Percentiles rank a stretch among this genome's conserved stretches.
These are phyloP conservation scores for Drepanosiphum platanoidis DNA, from an alignment of 2,888 invertebrate species.

Conservation along the genomic window DNA sequence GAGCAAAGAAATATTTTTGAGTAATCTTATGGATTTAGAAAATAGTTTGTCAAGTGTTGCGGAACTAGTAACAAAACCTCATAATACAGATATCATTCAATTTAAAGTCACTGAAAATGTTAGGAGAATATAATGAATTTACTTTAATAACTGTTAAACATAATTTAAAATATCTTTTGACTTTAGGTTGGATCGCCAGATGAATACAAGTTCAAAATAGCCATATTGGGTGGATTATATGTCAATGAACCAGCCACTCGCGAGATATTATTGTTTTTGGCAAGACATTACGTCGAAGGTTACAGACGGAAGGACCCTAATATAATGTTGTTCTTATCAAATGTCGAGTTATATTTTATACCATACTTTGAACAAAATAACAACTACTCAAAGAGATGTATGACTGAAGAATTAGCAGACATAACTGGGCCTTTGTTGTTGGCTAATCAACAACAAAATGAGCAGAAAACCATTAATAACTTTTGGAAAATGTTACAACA, in stretches of 20 bases:
- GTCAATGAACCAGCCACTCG: constrained; percentile 85
- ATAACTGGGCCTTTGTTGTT: constrained; percentile 64
- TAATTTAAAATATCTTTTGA: constrained; percentile 60
- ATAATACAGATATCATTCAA: constrained; percentile 70
- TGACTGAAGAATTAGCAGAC: constrained; percentile 63
- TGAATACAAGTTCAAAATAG: constrained; percentile 84
- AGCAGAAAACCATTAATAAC: constrained; percentile 71
- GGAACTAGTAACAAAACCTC: constrained; percentile 71
- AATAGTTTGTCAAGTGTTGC: constrained; percentile 75
- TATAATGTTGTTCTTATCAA: constrained; percentile 75
- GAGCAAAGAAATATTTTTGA: constrained; percentile 74
- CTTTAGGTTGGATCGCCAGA: constrained; percentile 80
- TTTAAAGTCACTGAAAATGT: constrained; percentile 80
- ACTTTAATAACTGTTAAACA: too few relatives aligned
- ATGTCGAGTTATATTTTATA: constrained; percentile 81
- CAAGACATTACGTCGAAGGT: constrained; percentile 81
- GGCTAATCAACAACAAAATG: constrained; percentile 62
- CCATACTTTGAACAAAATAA: constrained; percentile 75
- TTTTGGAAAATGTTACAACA: constrained; percentile 75
- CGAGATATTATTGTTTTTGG: constrained; percentile 83
- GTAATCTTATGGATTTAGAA: constrained; percentile 76
- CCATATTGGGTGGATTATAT: constrained; percentile 84
- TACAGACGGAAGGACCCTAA: constrained; percentile 76
- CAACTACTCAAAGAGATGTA: constrained; percentile 66
- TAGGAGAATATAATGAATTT: constrained; percentile 65